Percentiles rank a stretch among this genome's conserved stretches.
Conservation (phyloP, 53 echinoderm and acorn worm genomes). For the Patiria pectinifera region DNA sequence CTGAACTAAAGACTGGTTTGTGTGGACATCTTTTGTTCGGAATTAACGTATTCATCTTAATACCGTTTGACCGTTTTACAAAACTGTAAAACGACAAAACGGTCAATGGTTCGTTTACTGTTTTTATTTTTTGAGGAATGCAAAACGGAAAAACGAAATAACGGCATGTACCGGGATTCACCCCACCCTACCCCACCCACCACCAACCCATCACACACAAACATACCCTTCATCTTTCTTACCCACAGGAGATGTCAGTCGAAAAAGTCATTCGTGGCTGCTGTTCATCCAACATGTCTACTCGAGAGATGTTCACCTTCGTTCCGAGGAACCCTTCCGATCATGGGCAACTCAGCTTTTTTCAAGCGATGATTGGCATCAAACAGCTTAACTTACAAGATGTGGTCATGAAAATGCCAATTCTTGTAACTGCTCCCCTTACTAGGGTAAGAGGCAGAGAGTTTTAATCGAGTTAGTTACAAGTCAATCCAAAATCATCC, state of each 20-base stretch:
- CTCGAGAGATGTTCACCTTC: background rate
- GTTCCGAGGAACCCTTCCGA: background rate
- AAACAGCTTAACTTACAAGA: background rate
- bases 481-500: too few species aligned
- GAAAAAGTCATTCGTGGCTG: conserved; percentile 11
- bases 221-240: background rate
- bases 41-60: too few species aligned
- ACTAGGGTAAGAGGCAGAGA: background rate
- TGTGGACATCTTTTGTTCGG: too few species aligned
- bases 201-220: too few species aligned
- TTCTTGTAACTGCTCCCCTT: background rate
- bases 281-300: background rate
- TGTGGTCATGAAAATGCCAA: background rate
- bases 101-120: too few species aligned
- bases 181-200: too few species aligned
- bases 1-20: too few species aligned
- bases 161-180: too few species aligned
- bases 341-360: background rate
- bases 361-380: conserved; percentile 16
- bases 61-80: too few species aligned
- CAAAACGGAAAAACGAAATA: too few species aligned
- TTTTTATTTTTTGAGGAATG: too few species aligned
- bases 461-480: background rate
- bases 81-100: too few species aligned
- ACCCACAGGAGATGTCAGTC: background rate